Conservation (phyloP, 2,888 invertebrate species). For the Lamellibrachia satsuma region DNA sequence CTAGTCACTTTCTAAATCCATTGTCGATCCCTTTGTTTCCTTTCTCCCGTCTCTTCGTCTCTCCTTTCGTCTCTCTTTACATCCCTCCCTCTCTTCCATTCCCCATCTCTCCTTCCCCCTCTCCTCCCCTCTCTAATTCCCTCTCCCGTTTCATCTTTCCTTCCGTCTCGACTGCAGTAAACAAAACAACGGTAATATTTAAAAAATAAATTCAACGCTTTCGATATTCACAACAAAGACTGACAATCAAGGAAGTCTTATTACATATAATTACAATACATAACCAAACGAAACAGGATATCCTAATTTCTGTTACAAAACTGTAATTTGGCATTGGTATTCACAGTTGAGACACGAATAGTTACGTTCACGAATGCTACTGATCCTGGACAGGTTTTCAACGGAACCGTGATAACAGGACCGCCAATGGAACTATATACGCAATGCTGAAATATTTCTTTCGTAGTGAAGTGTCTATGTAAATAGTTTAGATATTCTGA, state of each 20-base stretch:
- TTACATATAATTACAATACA: background rate
- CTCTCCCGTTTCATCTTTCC: background rate
- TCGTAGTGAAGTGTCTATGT: background rate
- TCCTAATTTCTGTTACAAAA: background rate
- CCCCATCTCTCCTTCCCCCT: background rate
- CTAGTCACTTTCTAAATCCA: background rate
- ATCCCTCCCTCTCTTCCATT: background rate
- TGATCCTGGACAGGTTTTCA: background rate
- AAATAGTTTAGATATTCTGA: background rate
- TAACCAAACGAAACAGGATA: background rate
- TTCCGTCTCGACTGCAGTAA: background rate
- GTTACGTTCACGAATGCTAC: background rate
- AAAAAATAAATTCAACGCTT: background rate
- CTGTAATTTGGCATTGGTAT: background rate
- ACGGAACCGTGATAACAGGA: background rate
- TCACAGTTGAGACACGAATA: no score
- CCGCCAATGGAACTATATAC: background rate
- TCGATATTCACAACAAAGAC: background rate
- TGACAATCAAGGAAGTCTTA: background rate
- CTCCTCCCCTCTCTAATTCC: background rate
- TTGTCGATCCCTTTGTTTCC: background rate
- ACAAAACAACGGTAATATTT: background rate
- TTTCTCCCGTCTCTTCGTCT: background rate
- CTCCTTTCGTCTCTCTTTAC: background rate
- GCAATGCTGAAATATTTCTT: background rate